A percentile compares a stretch with the other conserved stretches of the same genome.
Conservation (phyloP, 1,140 invertebrate genomes). For the Vollenhovia emeryi region DNA sequence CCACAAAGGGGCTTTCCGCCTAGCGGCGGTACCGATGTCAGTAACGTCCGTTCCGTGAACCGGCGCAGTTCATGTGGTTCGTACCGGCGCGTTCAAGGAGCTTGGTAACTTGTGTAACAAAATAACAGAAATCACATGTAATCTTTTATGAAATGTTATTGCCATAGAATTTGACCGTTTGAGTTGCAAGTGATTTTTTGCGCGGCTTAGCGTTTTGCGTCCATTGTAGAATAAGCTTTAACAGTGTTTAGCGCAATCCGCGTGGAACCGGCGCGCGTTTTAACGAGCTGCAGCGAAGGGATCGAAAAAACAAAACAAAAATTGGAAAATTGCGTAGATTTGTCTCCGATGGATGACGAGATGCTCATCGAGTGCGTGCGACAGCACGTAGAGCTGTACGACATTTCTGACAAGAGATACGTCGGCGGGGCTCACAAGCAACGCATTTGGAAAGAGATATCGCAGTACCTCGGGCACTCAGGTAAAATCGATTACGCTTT, state of each 20-base stretch:
- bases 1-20: background rate
- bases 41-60: background rate
- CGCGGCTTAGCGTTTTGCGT: no score
- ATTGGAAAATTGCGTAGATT: no score
- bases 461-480: background rate
- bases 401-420: background rate
- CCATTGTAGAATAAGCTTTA: no score
- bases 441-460: background rate
- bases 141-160: no score
- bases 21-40: background rate
- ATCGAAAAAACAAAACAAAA: no score
- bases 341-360: background rate
- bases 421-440: background rate
- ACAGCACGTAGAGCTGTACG: background rate
- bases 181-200: no score
- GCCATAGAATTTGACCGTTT: no score
- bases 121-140: no score
- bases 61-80: background rate
- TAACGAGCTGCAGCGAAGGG: background rate
- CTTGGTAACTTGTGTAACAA: no score
- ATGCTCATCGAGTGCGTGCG: background rate
- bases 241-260: background rate
- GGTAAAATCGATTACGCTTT: background rate
- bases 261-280: background rate
- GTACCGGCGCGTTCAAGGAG: background rate